Conservation (phyloP, 2,888 invertebrate species). For the Diaperis boleti region DNA sequence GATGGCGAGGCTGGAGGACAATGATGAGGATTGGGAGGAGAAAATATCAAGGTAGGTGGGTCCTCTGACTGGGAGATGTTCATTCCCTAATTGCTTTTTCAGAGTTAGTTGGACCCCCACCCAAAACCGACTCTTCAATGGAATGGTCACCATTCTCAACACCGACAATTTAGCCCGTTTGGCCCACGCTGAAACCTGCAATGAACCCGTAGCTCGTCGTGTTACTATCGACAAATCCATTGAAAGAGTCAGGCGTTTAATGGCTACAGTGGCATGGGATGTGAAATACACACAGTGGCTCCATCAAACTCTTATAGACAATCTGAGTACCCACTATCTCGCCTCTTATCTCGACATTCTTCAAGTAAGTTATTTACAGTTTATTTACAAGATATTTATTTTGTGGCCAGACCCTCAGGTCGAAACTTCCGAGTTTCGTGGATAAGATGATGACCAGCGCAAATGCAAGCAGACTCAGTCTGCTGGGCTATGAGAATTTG, state of each 20-base stretch:
- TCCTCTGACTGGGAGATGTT: no score
- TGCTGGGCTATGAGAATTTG: conserved; percentile 74
- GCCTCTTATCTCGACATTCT: conserved; percentile 82
- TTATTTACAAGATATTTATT: conserved; percentile 5
- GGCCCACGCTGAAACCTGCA: conserved; percentile 70
- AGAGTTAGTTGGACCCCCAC: conserved; percentile 74
- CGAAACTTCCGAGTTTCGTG: conserved; percentile 77
- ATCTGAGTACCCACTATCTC: conserved; percentile 75
- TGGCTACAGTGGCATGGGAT: conserved; percentile 82
- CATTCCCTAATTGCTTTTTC: conserved; percentile 47
- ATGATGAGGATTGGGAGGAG: conserved; percentile 77
- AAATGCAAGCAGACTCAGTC: conserved; percentile 65
- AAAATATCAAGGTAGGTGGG: conserved; percentile 73
- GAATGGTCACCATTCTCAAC: conserved; percentile 75
- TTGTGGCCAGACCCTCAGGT: conserved; percentile 69
- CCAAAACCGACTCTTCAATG: conserved; percentile 76
- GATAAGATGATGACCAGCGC: conserved; percentile 79
- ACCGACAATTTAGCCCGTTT: conserved; percentile 75
- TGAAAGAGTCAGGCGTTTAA: conserved; percentile 74
- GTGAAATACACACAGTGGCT: conserved; percentile 81
- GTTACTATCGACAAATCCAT: conserved; percentile 79
- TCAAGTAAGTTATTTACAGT: conserved; percentile 69
- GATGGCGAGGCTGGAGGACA: conserved; percentile 71
- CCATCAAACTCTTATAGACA: conserved; percentile 78
- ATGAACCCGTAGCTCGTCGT: conserved; percentile 78